These are phyloP conservation scores for Diadumene lineata DNA, from an alignment of 92 coral and sea anemone genomes.

Conservation along the genomic window DNA sequence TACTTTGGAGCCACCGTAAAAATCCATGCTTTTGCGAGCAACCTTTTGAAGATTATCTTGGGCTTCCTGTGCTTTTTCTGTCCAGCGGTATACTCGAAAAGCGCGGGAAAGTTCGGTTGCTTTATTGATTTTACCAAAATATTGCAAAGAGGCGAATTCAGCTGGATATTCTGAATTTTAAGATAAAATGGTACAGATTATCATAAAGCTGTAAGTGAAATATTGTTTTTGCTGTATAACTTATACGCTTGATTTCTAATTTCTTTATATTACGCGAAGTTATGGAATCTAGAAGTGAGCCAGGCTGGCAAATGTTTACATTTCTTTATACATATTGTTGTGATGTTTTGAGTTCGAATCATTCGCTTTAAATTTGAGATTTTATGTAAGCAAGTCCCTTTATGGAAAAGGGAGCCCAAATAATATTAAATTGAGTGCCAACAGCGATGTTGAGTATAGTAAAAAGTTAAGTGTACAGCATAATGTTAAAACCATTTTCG, in stretches of 20 bases:
- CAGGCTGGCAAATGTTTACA: background rate
- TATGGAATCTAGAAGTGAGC: background rate
- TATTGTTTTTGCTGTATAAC: background rate
- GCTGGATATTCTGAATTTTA: background rate
- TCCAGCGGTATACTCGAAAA: conserved; percentile 1
- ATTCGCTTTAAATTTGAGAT: background rate
- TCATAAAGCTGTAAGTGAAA: conserved; percentile 28
- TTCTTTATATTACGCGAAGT: background rate
- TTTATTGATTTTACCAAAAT: background rate
- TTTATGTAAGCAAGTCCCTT: background rate
- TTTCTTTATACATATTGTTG: background rate
- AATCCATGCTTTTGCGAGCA: too few relatives aligned
- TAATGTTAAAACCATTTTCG: too few relatives aligned
- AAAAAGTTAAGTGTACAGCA: too few relatives aligned
- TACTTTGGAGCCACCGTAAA: background rate
- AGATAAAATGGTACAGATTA: conserved; percentile 40
- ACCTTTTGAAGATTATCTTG: background rate
- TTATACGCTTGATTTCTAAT: background rate
- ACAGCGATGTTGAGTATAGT: too few relatives aligned
- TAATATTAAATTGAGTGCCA: too few relatives aligned
- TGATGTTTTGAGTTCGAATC: background rate
- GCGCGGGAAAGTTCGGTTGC: conserved; percentile 19
- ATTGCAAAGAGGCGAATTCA: background rate
- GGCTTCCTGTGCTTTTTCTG: conserved; percentile 19
- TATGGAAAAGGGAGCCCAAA: too few relatives aligned